Base-by-base conservation (phyloP, 2,797 vertebrate species). In the Karalla daura region DNA sequence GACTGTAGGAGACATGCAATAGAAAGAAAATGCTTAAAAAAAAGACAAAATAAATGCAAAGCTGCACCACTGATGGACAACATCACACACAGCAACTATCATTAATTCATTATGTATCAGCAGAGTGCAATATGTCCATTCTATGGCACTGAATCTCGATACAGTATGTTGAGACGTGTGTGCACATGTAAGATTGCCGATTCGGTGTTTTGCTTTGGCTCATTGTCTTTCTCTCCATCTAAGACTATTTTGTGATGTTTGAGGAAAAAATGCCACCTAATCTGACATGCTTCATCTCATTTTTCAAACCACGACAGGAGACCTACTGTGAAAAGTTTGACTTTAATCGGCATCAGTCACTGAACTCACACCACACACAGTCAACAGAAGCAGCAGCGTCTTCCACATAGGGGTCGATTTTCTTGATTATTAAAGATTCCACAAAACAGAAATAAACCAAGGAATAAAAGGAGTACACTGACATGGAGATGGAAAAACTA, bases 41-140 rank as follows among this genome's bases (percentile, higher is more conserved):
- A 63, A 50, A 52, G 12, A 58, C n/a, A 35, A 50, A 60, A 44
- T 24, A 53, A 65, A 35, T 54, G 9, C 28, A 39, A 30, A 64
- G 54, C 35, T 44, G 45, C 30, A 37, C 51, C 40, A 60, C 11
- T 24, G 46, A 60, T 76, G 78, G 75, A 78, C 73, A 64, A 74
- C 50, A 56, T 79, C 47, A 21, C 63, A 63, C 18, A 36, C 44
- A 15, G 56, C 49, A 77, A 74, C 83, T 70, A 83, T 20, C 62
- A 78, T 78, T 85, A 85, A 84, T 82, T 81, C 62, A 82, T 76
- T 74, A 79, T 74, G 63, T 30, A 78, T 70, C 64, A 78, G 63
- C 32, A 47, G 30, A 40, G 45, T 30, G 69, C 13, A 66, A 51
- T 33, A 27, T 35, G 54, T 72, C 28, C 27, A 65, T 67, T 55